Evolutionary conservation across 1,140 invertebrate species (phyloP).

Genomic region (Sarcophaga peregrina): DNA sequence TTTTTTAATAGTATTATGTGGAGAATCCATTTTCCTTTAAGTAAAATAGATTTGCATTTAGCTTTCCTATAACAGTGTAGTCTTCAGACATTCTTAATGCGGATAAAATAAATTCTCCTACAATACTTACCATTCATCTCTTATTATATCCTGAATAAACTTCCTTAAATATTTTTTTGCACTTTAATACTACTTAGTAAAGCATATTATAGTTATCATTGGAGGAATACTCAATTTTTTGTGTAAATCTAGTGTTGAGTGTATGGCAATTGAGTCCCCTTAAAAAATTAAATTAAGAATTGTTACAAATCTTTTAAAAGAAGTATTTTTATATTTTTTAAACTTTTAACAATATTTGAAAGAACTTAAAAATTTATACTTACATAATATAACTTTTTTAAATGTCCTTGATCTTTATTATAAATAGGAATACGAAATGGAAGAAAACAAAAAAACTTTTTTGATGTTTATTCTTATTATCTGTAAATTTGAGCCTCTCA

Average conservation of each 20-base stretch:
- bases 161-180: too few relatives aligned
- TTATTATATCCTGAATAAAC: too few relatives aligned
- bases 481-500: slow-evolving; percentile 27
- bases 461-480: slow-evolving; percentile 26
- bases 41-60: too few relatives aligned
- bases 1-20: too few relatives aligned
- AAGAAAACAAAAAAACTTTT: slow-evolving; percentile 1
- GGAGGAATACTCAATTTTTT: too few relatives aligned
- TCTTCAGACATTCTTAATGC: too few relatives aligned
- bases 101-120: too few relatives aligned
- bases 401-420: slow-evolving; percentile 23
- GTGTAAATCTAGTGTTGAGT: neutral
- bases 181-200: too few relatives aligned
- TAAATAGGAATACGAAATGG: neutral
- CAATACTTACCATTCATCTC: too few relatives aligned
- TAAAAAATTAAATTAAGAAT: neutral
- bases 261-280: neutral
- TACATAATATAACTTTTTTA: slow-evolving; percentile 27
- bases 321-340: slow-evolving; percentile 4
- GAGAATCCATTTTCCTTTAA: too few relatives aligned
- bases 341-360: neutral
- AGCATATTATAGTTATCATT: too few relatives aligned
- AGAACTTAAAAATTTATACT: slow-evolving; percentile 10
- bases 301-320: neutral
- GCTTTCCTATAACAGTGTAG: too few relatives aligned